phyloP scores from a whole-genome alignment of 2,797 vertebrate species.

The Trichosurus vulpecula region DNA sequence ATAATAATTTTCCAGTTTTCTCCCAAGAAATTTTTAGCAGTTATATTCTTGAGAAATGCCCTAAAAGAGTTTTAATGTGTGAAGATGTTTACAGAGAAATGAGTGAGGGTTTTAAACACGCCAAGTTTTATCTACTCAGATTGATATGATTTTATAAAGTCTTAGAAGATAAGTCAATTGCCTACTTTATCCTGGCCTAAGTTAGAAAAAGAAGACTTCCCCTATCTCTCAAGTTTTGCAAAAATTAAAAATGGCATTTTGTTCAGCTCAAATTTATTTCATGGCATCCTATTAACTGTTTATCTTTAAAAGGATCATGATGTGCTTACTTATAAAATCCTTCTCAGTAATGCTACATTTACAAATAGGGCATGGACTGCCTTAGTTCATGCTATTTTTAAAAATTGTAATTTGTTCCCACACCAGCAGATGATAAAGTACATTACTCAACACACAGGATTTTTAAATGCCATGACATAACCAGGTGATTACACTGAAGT shows the following conservation, averaged over 20 bases:
- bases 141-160: background rate
- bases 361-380: background rate
- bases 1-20: background rate
- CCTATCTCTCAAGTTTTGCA: background rate
- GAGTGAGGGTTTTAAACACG: background rate
- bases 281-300: background rate
- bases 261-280: background rate
- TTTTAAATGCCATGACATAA: background rate
- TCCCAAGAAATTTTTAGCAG: background rate
- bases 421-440: background rate
- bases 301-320: background rate
- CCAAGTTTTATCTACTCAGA: background rate
- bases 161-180: background rate
- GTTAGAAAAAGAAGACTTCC: background rate
- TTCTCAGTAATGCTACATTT: background rate
- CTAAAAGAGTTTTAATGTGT: background rate
- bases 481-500: background rate
- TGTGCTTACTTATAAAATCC: background rate
- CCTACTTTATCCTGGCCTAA: background rate
- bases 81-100: background rate
- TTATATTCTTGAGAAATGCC: background rate
- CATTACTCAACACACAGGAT: background rate
- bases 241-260: background rate
- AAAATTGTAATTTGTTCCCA: background rate
- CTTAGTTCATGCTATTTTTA: background rate